Percentiles rank a stretch among this genome's conserved stretches.
phyloP scores from a whole-genome alignment of 2,888 invertebrate species.

The Yponomeuta plumbellus region DNA sequence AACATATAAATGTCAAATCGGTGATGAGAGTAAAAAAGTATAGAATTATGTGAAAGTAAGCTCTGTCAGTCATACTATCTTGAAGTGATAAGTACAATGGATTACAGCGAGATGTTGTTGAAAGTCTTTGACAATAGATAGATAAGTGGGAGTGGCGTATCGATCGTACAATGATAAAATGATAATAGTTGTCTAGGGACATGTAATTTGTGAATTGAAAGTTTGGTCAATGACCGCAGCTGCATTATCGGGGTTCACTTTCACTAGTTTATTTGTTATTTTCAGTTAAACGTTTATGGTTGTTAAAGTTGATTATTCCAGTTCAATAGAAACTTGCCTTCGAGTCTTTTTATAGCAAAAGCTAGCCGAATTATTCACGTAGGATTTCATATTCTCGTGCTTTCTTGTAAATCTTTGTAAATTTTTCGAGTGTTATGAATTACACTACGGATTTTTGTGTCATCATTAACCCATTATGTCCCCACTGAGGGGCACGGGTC shows the following conservation, averaged over 20 bases:
- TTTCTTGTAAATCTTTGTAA: too few species aligned
- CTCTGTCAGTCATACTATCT: not conserved
- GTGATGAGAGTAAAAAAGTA: not conserved
- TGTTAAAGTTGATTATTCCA: conserved; percentile 11
- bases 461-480: too few species aligned
- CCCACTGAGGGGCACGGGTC: too few species aligned
- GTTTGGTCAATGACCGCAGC: conserved; percentile 22
- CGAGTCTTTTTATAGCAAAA: not conserved
- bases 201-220: conserved; percentile 30
- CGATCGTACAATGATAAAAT: conserved; percentile 13
- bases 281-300: not conserved
- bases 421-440: too few species aligned
- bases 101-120: not conserved
- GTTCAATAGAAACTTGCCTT: conserved; percentile 15
- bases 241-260: conserved; percentile 24
- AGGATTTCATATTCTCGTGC: too few species aligned
- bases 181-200: conserved; percentile 20
- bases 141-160: not conserved
- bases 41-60: not conserved
- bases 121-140: not conserved
- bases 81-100: too few species aligned
- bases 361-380: too few species aligned
- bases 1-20: not conserved
- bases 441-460: too few species aligned
- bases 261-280: conserved; percentile 25